Base-by-base conservation (phyloP, 23 tunicate species). In the Halocynthia roretzi region DNA sequence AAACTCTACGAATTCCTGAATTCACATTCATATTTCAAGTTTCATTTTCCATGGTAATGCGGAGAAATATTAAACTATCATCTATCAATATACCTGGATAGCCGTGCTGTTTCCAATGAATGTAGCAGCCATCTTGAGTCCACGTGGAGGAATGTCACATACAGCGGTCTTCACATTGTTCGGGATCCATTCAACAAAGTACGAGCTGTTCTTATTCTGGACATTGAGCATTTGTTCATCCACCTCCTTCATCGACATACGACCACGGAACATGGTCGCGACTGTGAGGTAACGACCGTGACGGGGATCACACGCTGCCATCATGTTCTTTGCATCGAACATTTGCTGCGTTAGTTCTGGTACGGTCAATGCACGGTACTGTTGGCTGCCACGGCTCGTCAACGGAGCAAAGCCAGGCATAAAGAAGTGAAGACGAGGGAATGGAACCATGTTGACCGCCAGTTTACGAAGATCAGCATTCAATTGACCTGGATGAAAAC, bases 281-380 rank as follows among this genome's bases (percentile, higher is more conserved):
- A 88, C 95, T 48, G 95, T 88, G 40, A 88, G 81, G 85, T 88
- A 88, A 10, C 95, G 95, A 44, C 95, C 95, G 68, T 88, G 95
- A 31, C 95, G 91, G 52, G 95, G 95, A 68, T 88, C 95, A 61
- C 95, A 88, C 7, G 95, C 95, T 53, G 95, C 95, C 95, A 88
- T 88, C 95, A 88, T 88, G 84, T 88, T 88, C 71, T 88, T 88
- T 84, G 95, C 88, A 62, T 88, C 95, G 70, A 88, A 88, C 95
- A 88, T 88, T 71, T 88, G 98, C 70, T 87, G 94, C 77, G 98
- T 93, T 67, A 93, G 94, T 71, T 93, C 98, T 52, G 98, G 98
- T 5, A 93, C 98, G 75, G 98, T 93, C 55, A 93, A 83, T 67
- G 98, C 98, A 17, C 98, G 94, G 83, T 88, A 88, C 56, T 88